phyloP scores from a whole-genome alignment of 2,888 invertebrate genomes.

The Tachina lurida region DNA sequence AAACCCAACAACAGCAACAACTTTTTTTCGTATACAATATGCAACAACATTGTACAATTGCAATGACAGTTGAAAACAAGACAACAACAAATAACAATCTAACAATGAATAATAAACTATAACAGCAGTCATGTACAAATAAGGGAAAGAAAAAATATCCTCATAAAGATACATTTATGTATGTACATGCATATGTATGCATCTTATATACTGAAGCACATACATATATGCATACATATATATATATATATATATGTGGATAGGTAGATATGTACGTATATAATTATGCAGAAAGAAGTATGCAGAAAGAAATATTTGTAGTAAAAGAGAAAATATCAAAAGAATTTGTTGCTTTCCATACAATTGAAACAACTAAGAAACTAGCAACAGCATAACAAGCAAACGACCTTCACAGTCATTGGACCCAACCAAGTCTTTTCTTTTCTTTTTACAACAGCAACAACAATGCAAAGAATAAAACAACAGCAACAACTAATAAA shows the following conservation, averaged over 20 bases:
- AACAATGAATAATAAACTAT: conserved; percentile 40
- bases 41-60: neutral
- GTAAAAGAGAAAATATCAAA: conserved; percentile 70
- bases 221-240: neutral
- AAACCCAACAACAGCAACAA: neutral
- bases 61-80: conserved; percentile 7
- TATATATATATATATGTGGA: neutral
- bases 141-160: conserved; percentile 6
- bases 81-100: conserved; percentile 14
- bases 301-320: conserved; percentile 47
- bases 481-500: conserved; percentile 27
- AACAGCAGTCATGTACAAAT: conserved; percentile 14
- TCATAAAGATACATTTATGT: neutral
- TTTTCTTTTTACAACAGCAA: conserved; percentile 1
- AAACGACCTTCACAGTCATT: conserved; percentile 82
- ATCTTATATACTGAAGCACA: no score
- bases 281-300: neutral
- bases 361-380: conserved; percentile 6
- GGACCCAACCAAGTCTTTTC: conserved; percentile 72
- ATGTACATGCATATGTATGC: neutral
- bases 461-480: neutral
- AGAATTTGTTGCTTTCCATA: conserved; percentile 66
- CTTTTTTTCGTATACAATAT: conserved; percentile 24
- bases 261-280: neutral
- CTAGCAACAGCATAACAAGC: conserved; percentile 76